Evolutionary conservation across 2,888 invertebrate genomes (phyloP).

Genomic region (Entomobrya proxima): DNA sequence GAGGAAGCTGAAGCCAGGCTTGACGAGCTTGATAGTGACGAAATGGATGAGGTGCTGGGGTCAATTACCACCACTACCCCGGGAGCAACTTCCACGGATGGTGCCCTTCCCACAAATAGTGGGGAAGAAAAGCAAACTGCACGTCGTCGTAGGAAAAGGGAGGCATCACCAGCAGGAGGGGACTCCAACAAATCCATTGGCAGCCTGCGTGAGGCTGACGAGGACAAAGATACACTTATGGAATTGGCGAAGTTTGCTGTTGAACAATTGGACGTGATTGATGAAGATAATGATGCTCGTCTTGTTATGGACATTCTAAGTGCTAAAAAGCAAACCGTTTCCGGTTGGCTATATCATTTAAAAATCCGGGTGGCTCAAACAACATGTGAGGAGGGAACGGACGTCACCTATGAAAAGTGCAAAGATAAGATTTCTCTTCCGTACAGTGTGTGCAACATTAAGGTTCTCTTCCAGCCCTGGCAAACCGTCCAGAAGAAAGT

Average conservation of each 20-base stretch:
- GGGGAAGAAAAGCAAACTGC: too few relatives aligned
- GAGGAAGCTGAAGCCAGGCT: slow-evolving; percentile 77
- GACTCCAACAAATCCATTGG: slow-evolving; percentile 65
- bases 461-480: slow-evolving; percentile 75
- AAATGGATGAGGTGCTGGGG: slow-evolving; percentile 49
- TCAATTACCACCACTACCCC: slow-evolving; percentile 19
- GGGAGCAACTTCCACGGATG: not conserved
- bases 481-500: slow-evolving; percentile 74
- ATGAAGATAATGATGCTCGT: slow-evolving; percentile 79
- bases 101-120: too few relatives aligned
- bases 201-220: slow-evolving; percentile 71
- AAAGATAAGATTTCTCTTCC: slow-evolving; percentile 68
- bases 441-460: slow-evolving; percentile 70
- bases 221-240: slow-evolving; percentile 76
- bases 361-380: slow-evolving; percentile 80
- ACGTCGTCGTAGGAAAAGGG: not conserved
- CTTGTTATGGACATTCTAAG: slow-evolving; percentile 79
- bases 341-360: slow-evolving; percentile 82
- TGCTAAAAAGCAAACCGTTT: slow-evolving; percentile 80
- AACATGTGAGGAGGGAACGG: slow-evolving; percentile 77
- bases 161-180: slow-evolving; percentile 26
- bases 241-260: slow-evolving; percentile 79
- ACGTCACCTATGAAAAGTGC: slow-evolving; percentile 66
- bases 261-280: slow-evolving; percentile 79
- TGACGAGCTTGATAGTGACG: slow-evolving; percentile 74